Percentiles rank a stretch among this genome's conserved stretches.
phyloP scores from a whole-genome alignment of 2,888 invertebrate genomes.

The Nasonia oneida region DNA sequence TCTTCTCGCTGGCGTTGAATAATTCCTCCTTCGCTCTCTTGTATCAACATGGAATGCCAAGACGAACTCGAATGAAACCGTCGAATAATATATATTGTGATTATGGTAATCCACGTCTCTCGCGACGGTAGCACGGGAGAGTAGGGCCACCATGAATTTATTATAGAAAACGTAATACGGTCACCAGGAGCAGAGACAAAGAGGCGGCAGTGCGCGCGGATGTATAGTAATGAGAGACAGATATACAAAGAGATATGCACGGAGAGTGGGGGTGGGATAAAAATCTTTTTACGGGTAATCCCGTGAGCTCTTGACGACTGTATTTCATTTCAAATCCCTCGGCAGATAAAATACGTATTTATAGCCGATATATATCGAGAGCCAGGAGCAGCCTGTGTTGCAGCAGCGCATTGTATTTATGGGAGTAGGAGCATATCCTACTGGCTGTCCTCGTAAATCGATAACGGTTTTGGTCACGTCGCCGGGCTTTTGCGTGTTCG shows the following conservation, averaged over 20 bases:
- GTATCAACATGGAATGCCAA: not conserved
- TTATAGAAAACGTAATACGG: constrained; percentile 39
- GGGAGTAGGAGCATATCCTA: constrained; percentile 65
- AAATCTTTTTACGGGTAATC: constrained; percentile 73
- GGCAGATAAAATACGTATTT: constrained; percentile 75
- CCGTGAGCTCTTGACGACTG: constrained; percentile 75
- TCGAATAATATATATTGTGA: constrained; percentile 16
- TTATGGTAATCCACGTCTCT: not conserved
- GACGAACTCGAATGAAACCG: not conserved
- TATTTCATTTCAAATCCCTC: constrained; percentile 75
- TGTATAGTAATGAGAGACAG: constrained; percentile 1
- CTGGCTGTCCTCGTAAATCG: constrained; percentile 71
- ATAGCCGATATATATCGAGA: constrained; percentile 68
- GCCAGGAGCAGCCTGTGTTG: constrained; percentile 51
- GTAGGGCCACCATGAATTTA: constrained; percentile 47
- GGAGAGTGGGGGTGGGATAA: constrained; percentile 36
- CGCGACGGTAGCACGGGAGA: not conserved
- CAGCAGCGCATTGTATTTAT: constrained; percentile 69
- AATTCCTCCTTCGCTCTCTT: not conserved
- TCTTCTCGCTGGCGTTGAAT: not conserved
- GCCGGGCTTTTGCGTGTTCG: constrained; percentile 39
- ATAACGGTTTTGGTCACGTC: constrained; percentile 68
- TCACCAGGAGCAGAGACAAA: constrained; percentile 17
- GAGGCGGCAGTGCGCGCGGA: not conserved
- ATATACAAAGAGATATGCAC: constrained; percentile 17